Evolutionary conservation across 2,888 invertebrate species (phyloP).

Genomic region (Unio delphinus): DNA sequence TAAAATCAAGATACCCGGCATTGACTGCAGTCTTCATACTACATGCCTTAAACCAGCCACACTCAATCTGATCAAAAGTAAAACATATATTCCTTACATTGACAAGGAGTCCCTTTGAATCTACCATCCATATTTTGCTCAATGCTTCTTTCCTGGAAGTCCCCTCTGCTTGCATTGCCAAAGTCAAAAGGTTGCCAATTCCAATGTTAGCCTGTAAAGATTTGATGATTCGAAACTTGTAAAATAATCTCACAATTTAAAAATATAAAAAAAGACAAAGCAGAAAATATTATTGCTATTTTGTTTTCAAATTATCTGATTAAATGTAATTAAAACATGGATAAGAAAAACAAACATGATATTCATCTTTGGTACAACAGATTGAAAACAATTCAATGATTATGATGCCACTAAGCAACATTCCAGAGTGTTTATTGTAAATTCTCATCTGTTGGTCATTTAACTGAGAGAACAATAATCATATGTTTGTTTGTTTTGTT

Average conservation of each 20-base stretch:
- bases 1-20: not conserved
- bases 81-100: constrained; percentile 71
- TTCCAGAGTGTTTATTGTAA: too few relatives aligned
- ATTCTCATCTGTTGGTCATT: too few relatives aligned
- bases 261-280: too few relatives aligned
- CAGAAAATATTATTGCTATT: too few relatives aligned
- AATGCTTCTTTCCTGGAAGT: constrained; percentile 82
- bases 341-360: not conserved
- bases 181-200: constrained; percentile 91
- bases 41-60: not conserved
- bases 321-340: not conserved
- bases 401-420: too few relatives aligned
- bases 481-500: too few relatives aligned
- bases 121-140: constrained; percentile 92
- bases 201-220: constrained; percentile 86
- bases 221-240: too few relatives aligned
- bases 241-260: too few relatives aligned
- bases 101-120: constrained; percentile 94
- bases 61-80: not conserved
- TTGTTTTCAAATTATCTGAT: too few relatives aligned
- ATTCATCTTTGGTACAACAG: not conserved
- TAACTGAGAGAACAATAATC: too few relatives aligned
- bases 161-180: constrained; percentile 89
- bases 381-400: too few relatives aligned
- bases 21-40: not conserved